Evolutionary conservation across 2,888 invertebrate genomes (phyloP).

Genomic region (Brachyopa scutellaris): DNA sequence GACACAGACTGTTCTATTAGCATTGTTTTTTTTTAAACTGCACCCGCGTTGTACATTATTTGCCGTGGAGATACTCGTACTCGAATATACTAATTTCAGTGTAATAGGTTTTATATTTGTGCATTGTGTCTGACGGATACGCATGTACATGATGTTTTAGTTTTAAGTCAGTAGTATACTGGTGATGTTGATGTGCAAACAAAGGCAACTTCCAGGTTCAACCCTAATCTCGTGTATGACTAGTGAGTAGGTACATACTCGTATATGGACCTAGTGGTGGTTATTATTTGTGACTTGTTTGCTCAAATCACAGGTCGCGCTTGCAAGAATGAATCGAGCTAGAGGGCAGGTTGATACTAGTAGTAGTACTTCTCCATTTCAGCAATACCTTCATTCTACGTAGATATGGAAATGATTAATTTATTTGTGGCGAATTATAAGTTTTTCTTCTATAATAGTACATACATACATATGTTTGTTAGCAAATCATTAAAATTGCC

Average conservation of each 20-base stretch:
- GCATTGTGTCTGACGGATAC: conserved; percentile 33
- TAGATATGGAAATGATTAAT: too few relatives aligned
- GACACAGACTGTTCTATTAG: conserved; percentile 39
- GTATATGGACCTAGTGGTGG: not conserved
- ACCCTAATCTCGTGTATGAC: conserved; percentile 1
- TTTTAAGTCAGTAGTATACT: too few relatives aligned
- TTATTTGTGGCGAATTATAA: too few relatives aligned
- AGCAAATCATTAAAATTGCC: too few relatives aligned
- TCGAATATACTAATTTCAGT: conserved; percentile 16
- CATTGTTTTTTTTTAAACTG: conserved; percentile 2
- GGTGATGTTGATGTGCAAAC: conserved; percentile 13
- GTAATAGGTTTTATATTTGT: conserved; percentile 16
- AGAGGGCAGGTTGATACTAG: too few relatives aligned
- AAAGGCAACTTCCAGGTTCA: conserved; percentile 17
- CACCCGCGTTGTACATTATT: not conserved
- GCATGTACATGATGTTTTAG: conserved; percentile 20
- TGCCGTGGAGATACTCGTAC: not conserved
- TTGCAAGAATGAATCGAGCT: too few relatives aligned
- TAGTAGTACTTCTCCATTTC: too few relatives aligned
- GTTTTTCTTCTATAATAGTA: too few relatives aligned
- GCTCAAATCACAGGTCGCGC: not conserved
- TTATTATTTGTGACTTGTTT: not conserved
- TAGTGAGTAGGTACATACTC: too few relatives aligned
- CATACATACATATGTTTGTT: too few relatives aligned
- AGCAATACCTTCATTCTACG: too few relatives aligned